phyloP scores from a whole-genome alignment of 2,113 vertebrate genomes.

The Megaptera novaeangliae region DNA sequence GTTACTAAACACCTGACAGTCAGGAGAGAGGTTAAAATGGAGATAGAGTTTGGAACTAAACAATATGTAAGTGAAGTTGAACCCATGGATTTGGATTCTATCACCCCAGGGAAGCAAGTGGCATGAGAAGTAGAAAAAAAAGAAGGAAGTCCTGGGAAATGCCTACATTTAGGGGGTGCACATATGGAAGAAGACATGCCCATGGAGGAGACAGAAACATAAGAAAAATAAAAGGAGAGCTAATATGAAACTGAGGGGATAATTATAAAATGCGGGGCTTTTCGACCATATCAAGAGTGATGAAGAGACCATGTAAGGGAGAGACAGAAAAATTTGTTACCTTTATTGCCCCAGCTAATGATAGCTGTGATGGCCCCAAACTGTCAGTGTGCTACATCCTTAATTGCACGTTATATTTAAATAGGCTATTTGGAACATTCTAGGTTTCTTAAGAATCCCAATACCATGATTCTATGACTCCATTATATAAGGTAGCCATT shows the following conservation, averaged over 20 bases:
- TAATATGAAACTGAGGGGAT: not conserved
- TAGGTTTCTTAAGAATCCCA: not conserved
- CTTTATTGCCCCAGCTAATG: not conserved
- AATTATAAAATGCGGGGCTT: not conserved
- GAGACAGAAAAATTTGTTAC: not conserved
- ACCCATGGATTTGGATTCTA: not conserved
- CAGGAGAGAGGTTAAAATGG: not conserved
- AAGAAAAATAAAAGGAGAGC: not conserved
- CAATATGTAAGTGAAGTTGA: not conserved
- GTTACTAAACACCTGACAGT: not conserved
- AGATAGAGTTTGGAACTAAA: not conserved
- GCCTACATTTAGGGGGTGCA: too few species aligned
- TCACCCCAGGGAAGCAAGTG: not conserved
- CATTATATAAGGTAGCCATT: not conserved
- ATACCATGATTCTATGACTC: not conserved
- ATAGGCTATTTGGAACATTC: not conserved
- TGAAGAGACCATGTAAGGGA: not conserved
- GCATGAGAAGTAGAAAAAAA: not conserved
- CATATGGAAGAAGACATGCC: not conserved
- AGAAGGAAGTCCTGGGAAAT: not conserved
- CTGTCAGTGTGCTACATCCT: not conserved
- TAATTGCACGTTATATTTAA: not conserved
- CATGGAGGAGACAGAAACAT: not conserved
- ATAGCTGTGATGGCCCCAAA: not conserved
- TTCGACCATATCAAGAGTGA: not conserved